A percentile compares a stretch with the other conserved stretches of the same genome.
Conservation (phyloP, 1,140 invertebrate species). For the Achatina immaculata region DNA sequence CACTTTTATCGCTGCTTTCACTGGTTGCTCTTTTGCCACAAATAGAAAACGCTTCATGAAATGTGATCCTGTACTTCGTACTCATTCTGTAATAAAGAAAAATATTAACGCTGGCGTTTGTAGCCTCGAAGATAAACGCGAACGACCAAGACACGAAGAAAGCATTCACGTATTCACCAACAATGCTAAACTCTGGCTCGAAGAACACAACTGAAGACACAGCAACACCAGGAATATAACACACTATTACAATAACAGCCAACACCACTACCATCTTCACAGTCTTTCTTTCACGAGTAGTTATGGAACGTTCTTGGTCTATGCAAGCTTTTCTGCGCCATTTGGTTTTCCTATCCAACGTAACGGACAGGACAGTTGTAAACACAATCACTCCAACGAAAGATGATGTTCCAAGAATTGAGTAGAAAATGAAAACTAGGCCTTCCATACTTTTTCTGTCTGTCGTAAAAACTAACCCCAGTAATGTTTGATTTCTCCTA, state of each 20-base stretch:
- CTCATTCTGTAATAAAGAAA: conserved; percentile 21
- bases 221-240: neutral
- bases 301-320: neutral
- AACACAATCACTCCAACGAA: neutral
- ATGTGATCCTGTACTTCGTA: neutral
- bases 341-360: neutral
- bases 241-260: neutral
- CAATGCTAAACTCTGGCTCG: neutral
- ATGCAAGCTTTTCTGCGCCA: neutral
- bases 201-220: neutral
- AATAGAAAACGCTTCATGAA: neutral
- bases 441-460: neutral
- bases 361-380: neutral
- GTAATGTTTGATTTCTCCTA: neutral
- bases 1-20: no score
- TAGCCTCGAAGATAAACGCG: neutral
- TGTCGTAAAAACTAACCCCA: neutral
- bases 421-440: neutral
- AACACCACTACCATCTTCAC: neutral
- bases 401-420: neutral
- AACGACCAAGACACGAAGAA: neutral
- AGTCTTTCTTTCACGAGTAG: conserved; percentile 4
- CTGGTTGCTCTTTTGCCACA: no score
- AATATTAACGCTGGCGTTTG: conserved; percentile 17
- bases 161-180: neutral